phyloP scores from a whole-genome alignment of 2,797 vertebrate species.

The Ctenosaura bakeri region DNA sequence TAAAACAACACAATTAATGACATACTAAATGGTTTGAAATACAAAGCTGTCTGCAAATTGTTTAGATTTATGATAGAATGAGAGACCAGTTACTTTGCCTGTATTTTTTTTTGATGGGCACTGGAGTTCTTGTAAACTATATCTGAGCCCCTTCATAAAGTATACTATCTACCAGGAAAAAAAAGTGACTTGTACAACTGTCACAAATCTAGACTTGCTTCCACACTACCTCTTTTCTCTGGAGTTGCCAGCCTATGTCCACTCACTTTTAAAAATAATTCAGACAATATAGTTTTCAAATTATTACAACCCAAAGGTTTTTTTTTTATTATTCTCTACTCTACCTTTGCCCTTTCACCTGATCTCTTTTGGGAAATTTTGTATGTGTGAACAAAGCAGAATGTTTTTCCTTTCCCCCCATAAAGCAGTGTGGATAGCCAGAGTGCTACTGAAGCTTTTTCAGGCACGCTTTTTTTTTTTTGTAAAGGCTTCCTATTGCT shows the following conservation, averaged over 20 bases:
- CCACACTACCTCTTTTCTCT: background rate
- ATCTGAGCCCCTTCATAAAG: background rate
- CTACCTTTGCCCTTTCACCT: no score
- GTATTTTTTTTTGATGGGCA: background rate
- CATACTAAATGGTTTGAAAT: constrained; percentile 13
- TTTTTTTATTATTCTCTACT: background rate
- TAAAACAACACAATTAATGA: constrained; percentile 57
- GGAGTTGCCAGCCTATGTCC: background rate
- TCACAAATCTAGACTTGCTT: background rate
- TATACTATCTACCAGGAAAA: background rate
- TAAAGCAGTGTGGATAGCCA: background rate
- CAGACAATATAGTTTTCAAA: background rate
- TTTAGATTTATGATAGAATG: constrained; percentile 22
- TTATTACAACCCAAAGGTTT: background rate
- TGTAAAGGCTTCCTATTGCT: background rate
- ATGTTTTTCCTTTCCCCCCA: no score
- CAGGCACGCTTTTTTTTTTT: background rate
- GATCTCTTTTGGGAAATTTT: background rate
- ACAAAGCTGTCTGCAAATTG: background rate
- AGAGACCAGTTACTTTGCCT: background rate
- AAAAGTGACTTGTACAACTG: background rate
- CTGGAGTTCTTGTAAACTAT: background rate
- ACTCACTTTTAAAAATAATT: background rate
- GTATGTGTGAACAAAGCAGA: background rate
- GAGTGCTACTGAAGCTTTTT: background rate